Evolutionary conservation across 2,888 invertebrate genomes (phyloP).

Genomic region (Prionchulus punctatus): DNA sequence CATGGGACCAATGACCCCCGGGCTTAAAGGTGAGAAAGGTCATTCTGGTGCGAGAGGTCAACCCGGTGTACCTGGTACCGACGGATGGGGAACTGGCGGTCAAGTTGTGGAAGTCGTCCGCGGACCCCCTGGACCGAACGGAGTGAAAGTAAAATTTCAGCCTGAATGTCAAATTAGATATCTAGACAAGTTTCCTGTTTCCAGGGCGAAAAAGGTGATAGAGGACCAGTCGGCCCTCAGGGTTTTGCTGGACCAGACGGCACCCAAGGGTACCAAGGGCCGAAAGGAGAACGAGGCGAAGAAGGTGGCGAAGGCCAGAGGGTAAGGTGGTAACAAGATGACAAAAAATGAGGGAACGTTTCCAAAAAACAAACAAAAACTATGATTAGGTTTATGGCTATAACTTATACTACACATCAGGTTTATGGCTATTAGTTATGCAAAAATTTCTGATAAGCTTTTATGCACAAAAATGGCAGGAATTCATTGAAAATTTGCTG

Average conservation of each 20-base stretch:
- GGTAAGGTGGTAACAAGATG: not conserved
- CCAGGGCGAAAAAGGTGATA: constrained; percentile 14
- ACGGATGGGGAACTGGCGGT: constrained; percentile 11
- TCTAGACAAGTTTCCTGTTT: no score
- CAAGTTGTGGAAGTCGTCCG: constrained; percentile 10
- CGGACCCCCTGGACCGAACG: constrained; percentile 5
- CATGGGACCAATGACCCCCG: not conserved
- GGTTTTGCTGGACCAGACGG: constrained; percentile 16
- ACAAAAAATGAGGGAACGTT: no score
- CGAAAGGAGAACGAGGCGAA: not conserved
- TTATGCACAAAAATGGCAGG: no score
- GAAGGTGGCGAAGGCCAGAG: not conserved
- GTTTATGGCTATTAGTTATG: no score
- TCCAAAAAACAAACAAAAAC: no score
- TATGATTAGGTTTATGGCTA: no score
- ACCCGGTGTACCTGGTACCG: constrained; percentile 9
- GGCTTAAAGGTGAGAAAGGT: constrained; percentile 13
- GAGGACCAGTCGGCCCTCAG: constrained; percentile 13
- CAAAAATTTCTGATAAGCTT: no score
- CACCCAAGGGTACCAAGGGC: constrained; percentile 16
- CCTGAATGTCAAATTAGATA: no score
- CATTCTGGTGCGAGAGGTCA: constrained; percentile 11
- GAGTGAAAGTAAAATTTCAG: constrained; percentile 2
- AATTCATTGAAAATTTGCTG: no score
- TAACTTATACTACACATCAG: no score